These are phyloP conservation scores for Chironomus tentans DNA, from an alignment of 2,888 invertebrate species.

Conservation along the genomic window DNA sequence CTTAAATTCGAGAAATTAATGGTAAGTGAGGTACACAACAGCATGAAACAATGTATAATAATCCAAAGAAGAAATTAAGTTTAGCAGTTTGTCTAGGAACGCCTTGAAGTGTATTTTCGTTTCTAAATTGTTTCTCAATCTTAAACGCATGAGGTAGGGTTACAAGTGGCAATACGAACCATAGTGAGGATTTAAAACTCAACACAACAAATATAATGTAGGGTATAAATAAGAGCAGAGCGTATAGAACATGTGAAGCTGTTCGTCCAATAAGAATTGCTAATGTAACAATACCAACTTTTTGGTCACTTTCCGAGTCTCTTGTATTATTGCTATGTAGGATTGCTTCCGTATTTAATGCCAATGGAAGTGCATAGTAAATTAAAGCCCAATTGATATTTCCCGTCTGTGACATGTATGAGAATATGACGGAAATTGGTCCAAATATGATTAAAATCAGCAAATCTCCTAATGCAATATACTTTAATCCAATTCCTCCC, in stretches of 20 bases:
- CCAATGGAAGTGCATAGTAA: conserved; percentile 87
- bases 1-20: conserved; percentile 38
- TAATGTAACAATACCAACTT: conserved; percentile 86
- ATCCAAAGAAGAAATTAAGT: conserved; percentile 82
- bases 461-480: conserved; percentile 89
- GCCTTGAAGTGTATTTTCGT: conserved; percentile 63
- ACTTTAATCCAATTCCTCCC: conserved; percentile 91
- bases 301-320: conserved; percentile 78
- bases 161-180: conserved; percentile 81
- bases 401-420: conserved; percentile 88
- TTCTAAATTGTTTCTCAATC: conserved; percentile 80
- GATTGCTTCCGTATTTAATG: conserved; percentile 90
- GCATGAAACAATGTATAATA: conserved; percentile 79
- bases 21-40: conserved; percentile 58
- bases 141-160: conserved; percentile 83
- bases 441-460: conserved; percentile 88
- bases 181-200: conserved; percentile 72
- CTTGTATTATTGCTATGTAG: conserved; percentile 91
- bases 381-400: conserved; percentile 83
- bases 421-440: conserved; percentile 86
- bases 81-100: conserved; percentile 84
- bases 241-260: conserved; percentile 83
- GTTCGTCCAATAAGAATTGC: conserved; percentile 90
- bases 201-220: conserved; percentile 83
- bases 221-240: conserved; percentile 80